Conservation (phyloP, 2,113 vertebrate species). For the Nycticorax nycticorax region DNA sequence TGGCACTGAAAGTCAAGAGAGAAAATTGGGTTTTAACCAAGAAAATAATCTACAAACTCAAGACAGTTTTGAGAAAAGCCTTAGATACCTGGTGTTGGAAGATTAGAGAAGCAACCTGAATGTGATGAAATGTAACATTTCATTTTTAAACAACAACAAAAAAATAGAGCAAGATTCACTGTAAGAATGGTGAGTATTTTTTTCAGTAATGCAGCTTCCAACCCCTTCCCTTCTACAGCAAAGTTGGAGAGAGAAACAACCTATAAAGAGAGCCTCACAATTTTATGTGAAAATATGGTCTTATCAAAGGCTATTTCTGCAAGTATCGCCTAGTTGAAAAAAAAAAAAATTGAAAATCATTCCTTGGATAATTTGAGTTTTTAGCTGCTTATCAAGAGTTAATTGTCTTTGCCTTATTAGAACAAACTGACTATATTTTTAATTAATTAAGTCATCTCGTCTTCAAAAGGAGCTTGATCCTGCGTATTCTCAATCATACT, state of each 20-base stretch:
- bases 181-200: not conserved
- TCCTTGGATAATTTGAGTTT: not conserved
- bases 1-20: not conserved
- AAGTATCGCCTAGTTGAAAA: not conserved
- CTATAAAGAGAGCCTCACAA: not conserved
- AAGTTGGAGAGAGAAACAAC: not conserved
- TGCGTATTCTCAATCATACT: not conserved
- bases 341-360: not conserved
- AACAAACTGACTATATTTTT: not conserved
- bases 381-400: not conserved
- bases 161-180: not conserved
- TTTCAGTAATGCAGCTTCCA: not conserved
- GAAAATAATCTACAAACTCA: slow-evolving; percentile 14
- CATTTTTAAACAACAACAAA: not conserved
- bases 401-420: slow-evolving; percentile 19
- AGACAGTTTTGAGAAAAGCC: not conserved
- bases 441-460: not conserved
- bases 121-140: not conserved
- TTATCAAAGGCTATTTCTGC: not conserved
- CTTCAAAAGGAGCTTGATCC: not conserved
- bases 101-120: not conserved
- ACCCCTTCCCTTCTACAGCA: not conserved
- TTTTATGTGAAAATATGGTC: not conserved
- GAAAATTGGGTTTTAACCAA: slow-evolving; percentile 10
- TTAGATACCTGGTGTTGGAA: not conserved